Evolutionary conservation across 2,797 vertebrate species (phyloP).

Genomic region (Mormyrus hasselquistii): DNA sequence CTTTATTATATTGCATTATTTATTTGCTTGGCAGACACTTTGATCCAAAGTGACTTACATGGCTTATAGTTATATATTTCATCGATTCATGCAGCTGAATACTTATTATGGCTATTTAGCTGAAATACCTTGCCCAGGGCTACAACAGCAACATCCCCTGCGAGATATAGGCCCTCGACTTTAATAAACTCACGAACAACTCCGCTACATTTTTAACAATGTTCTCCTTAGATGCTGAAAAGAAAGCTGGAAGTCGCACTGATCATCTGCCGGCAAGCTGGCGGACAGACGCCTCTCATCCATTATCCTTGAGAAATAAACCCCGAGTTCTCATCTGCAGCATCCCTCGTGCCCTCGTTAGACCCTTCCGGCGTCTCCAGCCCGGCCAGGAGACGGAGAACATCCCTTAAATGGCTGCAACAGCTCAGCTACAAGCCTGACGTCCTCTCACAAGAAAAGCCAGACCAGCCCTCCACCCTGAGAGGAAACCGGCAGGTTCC

Average conservation of each 20-base stretch:
- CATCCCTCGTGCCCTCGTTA: background rate
- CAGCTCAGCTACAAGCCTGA: background rate
- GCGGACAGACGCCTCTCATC: background rate
- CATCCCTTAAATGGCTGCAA: background rate
- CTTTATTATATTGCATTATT: conserved; percentile 1
- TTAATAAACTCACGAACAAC: background rate
- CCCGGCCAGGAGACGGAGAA: background rate
- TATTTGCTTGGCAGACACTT: conserved; percentile 14
- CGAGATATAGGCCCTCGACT: background rate
- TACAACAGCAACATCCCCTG: background rate
- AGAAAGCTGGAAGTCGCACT: background rate
- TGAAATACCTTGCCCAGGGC: background rate
- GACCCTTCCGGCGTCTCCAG: background rate
- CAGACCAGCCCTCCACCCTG: background rate
- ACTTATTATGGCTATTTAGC: background rate
- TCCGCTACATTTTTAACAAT: background rate
- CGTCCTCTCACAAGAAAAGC: background rate
- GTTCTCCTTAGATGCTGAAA: background rate
- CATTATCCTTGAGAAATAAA: background rate
- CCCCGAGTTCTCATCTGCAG: background rate
- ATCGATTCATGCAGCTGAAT: conserved; percentile 1
- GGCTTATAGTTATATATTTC: background rate
- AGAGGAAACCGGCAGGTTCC: background rate
- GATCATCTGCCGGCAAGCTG: background rate
- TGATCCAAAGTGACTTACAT: conserved; percentile 10